Conservation (phyloP, 2,797 vertebrate genomes). For the Xenopus petersii region DNA sequence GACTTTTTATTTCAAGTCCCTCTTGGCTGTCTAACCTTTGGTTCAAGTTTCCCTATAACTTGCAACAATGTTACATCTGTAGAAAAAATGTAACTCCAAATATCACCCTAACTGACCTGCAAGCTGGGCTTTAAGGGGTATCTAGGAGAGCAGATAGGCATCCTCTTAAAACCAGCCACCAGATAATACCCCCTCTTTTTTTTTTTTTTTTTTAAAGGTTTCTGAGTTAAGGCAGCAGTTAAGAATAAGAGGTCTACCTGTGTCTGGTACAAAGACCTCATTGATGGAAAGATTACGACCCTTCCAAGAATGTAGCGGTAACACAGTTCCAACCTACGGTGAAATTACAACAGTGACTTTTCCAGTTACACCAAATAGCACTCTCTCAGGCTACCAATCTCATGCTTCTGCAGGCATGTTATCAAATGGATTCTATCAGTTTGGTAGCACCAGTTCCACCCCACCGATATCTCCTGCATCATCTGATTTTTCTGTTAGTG, state of each 20-base stretch:
- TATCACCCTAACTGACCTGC: too few species aligned
- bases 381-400: constrained; percentile 81
- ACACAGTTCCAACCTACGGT: constrained; percentile 69
- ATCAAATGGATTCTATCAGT: constrained; percentile 87
- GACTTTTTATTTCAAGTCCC: too few species aligned
- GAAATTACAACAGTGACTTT: constrained; percentile 91
- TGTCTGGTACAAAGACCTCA: constrained; percentile 92
- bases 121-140: too few species aligned
- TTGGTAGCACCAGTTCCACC: constrained; percentile 90
- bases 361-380: constrained; percentile 80
- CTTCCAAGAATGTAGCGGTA: constrained; percentile 79
- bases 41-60: too few species aligned
- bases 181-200: background rate
- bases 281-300: constrained; percentile 91
- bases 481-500: constrained; percentile 85
- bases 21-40: too few species aligned
- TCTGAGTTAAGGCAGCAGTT: constrained; percentile 94
- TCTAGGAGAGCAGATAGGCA: too few species aligned
- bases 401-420: constrained; percentile 77
- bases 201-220: constrained; percentile 62
- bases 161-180: too few species aligned
- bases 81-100: too few species aligned
- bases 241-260: constrained; percentile 88
- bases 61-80: too few species aligned
- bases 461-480: constrained; percentile 93